Percentiles rank a stretch among this genome's conserved stretches.
Conservation (phyloP, 2,797 vertebrate genomes). For the Pogonophryne albipinna region DNA sequence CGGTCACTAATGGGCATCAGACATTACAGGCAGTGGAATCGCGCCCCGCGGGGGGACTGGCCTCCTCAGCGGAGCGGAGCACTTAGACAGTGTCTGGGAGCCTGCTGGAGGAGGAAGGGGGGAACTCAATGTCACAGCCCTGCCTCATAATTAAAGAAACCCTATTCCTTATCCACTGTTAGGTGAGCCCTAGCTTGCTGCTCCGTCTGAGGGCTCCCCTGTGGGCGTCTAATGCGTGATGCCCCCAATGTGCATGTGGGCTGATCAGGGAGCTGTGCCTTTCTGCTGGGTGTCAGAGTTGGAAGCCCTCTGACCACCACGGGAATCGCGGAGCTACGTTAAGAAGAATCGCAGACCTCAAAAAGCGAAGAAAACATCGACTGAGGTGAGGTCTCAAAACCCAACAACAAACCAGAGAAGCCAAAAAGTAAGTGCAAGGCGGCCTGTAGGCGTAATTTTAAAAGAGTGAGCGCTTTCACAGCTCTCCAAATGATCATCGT, state of each 20-base stretch:
- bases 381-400: slow-evolving; percentile 54
- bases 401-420: slow-evolving; percentile 49
- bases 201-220: slow-evolving; percentile 74
- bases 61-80: slow-evolving; percentile 81
- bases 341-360: slow-evolving; percentile 54
- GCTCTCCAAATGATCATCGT: slow-evolving; percentile 50
- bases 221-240: slow-evolving; percentile 78
- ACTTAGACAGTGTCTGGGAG: slow-evolving; percentile 85
- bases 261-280: slow-evolving; percentile 69
- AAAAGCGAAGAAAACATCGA: slow-evolving; percentile 68
- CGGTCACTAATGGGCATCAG: slow-evolving; percentile 86
- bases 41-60: slow-evolving; percentile 81
- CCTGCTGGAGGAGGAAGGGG: slow-evolving; percentile 74
- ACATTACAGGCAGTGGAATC: slow-evolving; percentile 84
- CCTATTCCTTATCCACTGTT: slow-evolving; percentile 84
- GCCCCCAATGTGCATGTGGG: slow-evolving; percentile 76
- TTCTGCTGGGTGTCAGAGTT: slow-evolving; percentile 72
- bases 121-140: slow-evolving; percentile 81
- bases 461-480: slow-evolving; percentile 60
- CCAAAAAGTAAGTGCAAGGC: slow-evolving; percentile 54
- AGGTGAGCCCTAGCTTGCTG: slow-evolving; percentile 77
- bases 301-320: slow-evolving; percentile 71
- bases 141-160: slow-evolving; percentile 86
- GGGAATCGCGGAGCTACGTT: slow-evolving; percentile 57
- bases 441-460: slow-evolving; percentile 51